These are phyloP conservation scores for Malurus splendens DNA, from an alignment of 2,797 vertebrate genomes.

Conservation along the genomic window DNA sequence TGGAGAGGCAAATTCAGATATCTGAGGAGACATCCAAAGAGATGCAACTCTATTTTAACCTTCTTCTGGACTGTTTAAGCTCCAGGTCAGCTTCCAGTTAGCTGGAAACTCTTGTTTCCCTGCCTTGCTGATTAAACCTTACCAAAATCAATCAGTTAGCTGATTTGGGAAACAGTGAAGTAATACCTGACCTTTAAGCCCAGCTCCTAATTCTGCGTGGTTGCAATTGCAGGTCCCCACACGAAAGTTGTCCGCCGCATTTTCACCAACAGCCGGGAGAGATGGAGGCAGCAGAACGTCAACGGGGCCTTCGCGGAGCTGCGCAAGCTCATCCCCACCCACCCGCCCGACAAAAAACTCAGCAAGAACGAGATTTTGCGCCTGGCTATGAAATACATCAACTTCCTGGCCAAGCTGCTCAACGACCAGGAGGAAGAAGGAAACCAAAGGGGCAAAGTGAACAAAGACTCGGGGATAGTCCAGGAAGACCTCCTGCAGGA, in stretches of 20 bases:
- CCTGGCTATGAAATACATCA: constrained; percentile 90
- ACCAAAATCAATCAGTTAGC: fast-evolving
- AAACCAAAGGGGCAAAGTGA: constrained; percentile 73
- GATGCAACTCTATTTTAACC: background rate
- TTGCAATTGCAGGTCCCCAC: constrained; percentile 73
- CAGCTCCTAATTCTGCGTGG: background rate
- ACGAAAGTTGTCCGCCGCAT: constrained; percentile 81
- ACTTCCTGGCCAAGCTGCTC: constrained; percentile 86
- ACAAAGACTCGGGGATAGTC: constrained; percentile 76
- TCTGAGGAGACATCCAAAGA: background rate
- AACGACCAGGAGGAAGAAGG: constrained; percentile 86
- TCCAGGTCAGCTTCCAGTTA: background rate
- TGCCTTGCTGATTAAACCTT: background rate
- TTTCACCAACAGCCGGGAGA: constrained; percentile 86
- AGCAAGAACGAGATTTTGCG: constrained; percentile 93
- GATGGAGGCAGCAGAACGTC: constrained; percentile 90
- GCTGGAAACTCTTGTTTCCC: background rate
- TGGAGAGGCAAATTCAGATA: background rate
- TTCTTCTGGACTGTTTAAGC: background rate
- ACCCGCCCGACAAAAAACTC: constrained; percentile 95
- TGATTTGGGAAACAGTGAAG: background rate
- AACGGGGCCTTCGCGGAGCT: constrained; percentile 91
- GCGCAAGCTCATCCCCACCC: constrained; percentile 93
- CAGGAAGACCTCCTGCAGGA: constrained; percentile 81
- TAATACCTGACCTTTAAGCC: fast-evolving